Percentiles rank a stretch among this genome's conserved stretches.
These are phyloP conservation scores for Bombus polaris DNA, from an alignment of 1,140 invertebrate genomes.

Conservation along the genomic window DNA sequence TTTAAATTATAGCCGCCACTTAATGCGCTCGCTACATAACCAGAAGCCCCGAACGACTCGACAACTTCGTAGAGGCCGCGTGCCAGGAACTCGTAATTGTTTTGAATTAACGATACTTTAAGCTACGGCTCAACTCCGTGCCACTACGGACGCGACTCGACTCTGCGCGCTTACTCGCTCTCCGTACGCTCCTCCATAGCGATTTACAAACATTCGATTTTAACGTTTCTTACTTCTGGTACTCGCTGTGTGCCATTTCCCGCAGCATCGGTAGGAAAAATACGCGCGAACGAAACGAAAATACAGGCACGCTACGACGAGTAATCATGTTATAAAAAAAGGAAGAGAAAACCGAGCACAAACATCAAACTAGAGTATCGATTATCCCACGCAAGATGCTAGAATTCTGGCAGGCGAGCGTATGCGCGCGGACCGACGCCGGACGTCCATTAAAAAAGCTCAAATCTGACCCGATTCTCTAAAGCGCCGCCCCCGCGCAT, in stretches of 20 bases:
- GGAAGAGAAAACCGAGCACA: neutral
- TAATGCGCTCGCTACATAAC: slow-evolving; percentile 62
- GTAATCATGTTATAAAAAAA: neutral
- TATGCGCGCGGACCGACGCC: neutral
- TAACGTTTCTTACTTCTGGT: neutral
- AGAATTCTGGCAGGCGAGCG: neutral
- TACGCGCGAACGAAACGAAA: neutral
- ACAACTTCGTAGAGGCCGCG: slow-evolving; percentile 64
- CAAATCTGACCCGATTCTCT: slow-evolving; percentile 11
- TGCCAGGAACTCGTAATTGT: slow-evolving; percentile 72
- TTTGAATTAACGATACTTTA: slow-evolving; percentile 73
- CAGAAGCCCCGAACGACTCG: slow-evolving; percentile 58
- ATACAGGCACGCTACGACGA: too few relatives aligned
- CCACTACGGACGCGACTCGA: slow-evolving; percentile 23
- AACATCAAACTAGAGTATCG: slow-evolving; percentile 10
- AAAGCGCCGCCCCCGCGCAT: neutral
- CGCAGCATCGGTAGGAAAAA: neutral
- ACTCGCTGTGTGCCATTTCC: neutral
- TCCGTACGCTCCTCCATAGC: neutral
- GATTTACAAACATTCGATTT: neutral
- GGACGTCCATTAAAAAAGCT: slow-evolving; percentile 20
- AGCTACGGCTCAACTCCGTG: slow-evolving; percentile 42
- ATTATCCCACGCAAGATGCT: slow-evolving; percentile 26
- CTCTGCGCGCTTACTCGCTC: neutral
- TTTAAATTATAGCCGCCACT: slow-evolving; percentile 64